Base-by-base conservation (phyloP, 2,888 invertebrate genomes). In the Emesis russula region DNA sequence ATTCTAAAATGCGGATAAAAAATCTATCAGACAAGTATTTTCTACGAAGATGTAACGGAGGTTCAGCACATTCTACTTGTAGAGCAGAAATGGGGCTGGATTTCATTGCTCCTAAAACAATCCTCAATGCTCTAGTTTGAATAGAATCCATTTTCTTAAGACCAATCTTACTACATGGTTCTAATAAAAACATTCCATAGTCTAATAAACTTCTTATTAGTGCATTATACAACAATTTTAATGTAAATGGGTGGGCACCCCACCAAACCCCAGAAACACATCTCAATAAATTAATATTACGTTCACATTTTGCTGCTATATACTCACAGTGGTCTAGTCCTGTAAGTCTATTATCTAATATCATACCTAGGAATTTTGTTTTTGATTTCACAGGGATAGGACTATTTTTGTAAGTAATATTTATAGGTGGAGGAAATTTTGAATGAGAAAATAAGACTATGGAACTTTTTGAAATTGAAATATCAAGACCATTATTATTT, bases 61-160 rank as follows among this genome's bases (percentile, higher is more conserved):
- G 44, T n/a, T 83, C 76, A 0, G 15, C 76, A 75, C 76, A 76
- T 63, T 86, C 83, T 33, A 86, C 74, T 68, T 83, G 82, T 41
- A 94, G 48, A 1, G 93, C 94, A 63, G 93, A 94, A 1, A 87
- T 92, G 2, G 95, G 93, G 0, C 93, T 68, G 5, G 94, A 95
- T 66, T 89, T 94, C 94, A 95, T 94, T 2, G 91, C 89, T 0
- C 95, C 93, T 5, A 77, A 2, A 1, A 94, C 89, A 0, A 94
- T 91, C 0, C 94, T 79, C 0, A 94, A 74, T 33, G 86, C 82
- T 89, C 93, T 94, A 0, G 86, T 87, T 48, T 95, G 95, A 0
- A 95, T 86, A 92, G 7, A 11, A 75, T 68, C 68, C 3, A 68
- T 7, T 68, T 68, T 68, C 13, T 33, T 68, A 15, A 81, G 0